Evolutionary conservation across 2,113 vertebrate genomes (phyloP).

Genomic region (Oryzias melastigma): DNA sequence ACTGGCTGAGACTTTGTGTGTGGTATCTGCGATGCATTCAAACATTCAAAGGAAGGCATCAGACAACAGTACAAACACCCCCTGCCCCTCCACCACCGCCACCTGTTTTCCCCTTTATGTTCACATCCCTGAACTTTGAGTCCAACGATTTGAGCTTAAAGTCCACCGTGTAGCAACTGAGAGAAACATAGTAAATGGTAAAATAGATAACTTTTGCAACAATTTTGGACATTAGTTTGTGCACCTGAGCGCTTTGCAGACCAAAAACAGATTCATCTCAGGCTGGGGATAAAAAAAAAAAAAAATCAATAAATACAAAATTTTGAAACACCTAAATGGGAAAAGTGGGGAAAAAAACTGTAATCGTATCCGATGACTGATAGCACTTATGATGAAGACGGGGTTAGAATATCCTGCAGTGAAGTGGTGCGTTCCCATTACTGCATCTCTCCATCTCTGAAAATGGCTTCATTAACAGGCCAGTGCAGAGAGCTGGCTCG

Average conservation of each 20-base stretch:
- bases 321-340: slow-evolving; percentile 24
- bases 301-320: not conserved
- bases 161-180: not conserved
- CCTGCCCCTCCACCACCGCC: not conserved
- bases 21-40: slow-evolving; percentile 29
- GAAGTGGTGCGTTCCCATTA: slow-evolving; percentile 67
- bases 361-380: slow-evolving; percentile 62
- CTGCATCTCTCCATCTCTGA: slow-evolving; percentile 58
- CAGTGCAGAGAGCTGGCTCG: slow-evolving; percentile 53
- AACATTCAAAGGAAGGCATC: slow-evolving; percentile 18
- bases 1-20: slow-evolving; percentile 36
- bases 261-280: not conserved
- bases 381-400: slow-evolving; percentile 63
- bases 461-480: slow-evolving; percentile 71
- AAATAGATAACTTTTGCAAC: no score
- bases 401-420: slow-evolving; percentile 68
- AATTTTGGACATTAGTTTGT: not conserved
- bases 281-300: not conserved
- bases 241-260: not conserved
- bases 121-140: slow-evolving; percentile 19
- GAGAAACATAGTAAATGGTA: not conserved
- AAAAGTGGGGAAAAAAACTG: slow-evolving; percentile 20
- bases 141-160: not conserved
- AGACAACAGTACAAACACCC: slow-evolving; percentile 68
- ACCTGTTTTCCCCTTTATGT: slow-evolving; percentile 32